Base-by-base conservation (phyloP, 2,113 vertebrate species). In the Neomonachus schauinslandi region DNA sequence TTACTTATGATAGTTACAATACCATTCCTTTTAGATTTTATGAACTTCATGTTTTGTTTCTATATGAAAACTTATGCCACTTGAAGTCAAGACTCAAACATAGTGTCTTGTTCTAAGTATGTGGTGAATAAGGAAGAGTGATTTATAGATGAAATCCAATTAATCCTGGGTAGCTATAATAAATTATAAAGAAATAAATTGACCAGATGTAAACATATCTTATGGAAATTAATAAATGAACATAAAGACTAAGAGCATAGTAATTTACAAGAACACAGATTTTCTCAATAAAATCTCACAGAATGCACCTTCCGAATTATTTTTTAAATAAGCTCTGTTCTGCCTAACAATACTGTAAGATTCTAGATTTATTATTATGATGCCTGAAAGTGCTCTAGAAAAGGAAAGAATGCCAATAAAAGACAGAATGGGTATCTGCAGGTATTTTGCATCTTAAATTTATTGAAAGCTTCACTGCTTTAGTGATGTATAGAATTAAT, bases 381-480 rank as follows among this genome's bases (percentile, higher is more conserved):
- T 59, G 33, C 7, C 31, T 9, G 5, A 65, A 88, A 84, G 49
- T 81, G 13, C 24, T 88, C 67, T 87, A 55, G 63, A 85, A 79
- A 89, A 88, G 11, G 5, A 26, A 65, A 88, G 39, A 74, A 85
- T 93, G 24, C 33, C 28, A 89, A 24, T 76, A 55, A 91, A 85
- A 63, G 53, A 76, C 59, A 87, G 22, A 95, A 61, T 36, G 55
- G 9, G 1, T 59, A 22, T 71, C 53, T 77, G 8, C 22, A 59
- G 31, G 67, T 88, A 87, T 71, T 95, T 69, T 96, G 6, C 18
- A 80, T 80, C 33, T 90, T 87, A 63, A 91, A 95, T 74, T 91
- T 93, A 84, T 36, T 72, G 61, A 90, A 83, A 86, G 24, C 1
- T 53, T 87, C 46, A 83, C n/a, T 61, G 26, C 4, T 84, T 93